Evolutionary conservation across 2,888 invertebrate species (phyloP).

Genomic region (Limenitis camilla): DNA sequence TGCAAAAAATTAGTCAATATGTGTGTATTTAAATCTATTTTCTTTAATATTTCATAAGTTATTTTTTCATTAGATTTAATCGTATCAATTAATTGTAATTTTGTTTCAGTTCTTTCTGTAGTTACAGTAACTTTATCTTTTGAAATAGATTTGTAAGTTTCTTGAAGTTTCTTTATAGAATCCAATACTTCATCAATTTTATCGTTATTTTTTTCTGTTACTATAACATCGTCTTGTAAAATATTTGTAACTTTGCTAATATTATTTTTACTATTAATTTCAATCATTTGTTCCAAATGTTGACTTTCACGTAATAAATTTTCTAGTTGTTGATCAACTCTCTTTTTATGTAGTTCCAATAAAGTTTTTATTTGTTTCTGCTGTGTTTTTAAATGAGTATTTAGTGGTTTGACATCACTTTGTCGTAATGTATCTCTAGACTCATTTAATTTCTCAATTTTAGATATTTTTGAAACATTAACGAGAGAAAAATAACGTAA

Average conservation of each 20-base stretch:
- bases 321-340: constrained; percentile 43
- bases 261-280: constrained; percentile 24
- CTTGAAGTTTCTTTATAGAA: constrained; percentile 13
- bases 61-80: constrained; percentile 45
- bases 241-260: constrained; percentile 9
- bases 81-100: constrained; percentile 14
- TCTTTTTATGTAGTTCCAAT: constrained; percentile 41
- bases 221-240: not conserved
- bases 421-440: not conserved
- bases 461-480: constrained; percentile 59
- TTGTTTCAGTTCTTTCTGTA: constrained; percentile 1
- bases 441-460: constrained; percentile 42
- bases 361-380: constrained; percentile 39
- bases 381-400: constrained; percentile 30
- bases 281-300: constrained; percentile 35
- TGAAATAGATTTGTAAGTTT: constrained; percentile 2
- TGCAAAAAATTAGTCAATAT: constrained; percentile 43
- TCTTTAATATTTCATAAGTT: constrained; percentile 49
- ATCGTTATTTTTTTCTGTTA: not conserved
- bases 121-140: not conserved
- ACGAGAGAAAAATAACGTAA: constrained; percentile 48
- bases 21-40: constrained; percentile 52
- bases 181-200: constrained; percentile 10
- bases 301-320: constrained; percentile 42
- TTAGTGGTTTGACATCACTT: constrained; percentile 11